phyloP scores from a whole-genome alignment of 2,797 vertebrate genomes.

The Melanotaenia nigrans region DNA sequence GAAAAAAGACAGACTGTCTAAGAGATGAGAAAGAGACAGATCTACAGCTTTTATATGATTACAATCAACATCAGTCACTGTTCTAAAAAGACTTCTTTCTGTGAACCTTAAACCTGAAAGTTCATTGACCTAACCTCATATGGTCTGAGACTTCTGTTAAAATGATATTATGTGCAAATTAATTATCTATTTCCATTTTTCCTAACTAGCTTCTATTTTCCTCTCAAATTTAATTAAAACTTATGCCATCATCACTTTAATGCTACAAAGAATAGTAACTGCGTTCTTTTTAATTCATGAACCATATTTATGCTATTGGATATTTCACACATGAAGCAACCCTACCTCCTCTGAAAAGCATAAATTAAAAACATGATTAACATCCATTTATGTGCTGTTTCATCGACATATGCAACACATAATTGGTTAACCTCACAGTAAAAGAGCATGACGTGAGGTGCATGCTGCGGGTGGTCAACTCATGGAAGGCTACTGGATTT shows the following conservation, averaged over 20 bases:
- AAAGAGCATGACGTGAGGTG: too few relatives aligned
- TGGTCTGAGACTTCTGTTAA: not conserved
- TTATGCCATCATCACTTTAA: not conserved
- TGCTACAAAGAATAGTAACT: not conserved
- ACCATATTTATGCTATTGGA: not conserved
- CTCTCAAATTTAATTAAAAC: not conserved
- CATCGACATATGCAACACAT: not conserved
- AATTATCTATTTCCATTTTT: not conserved
- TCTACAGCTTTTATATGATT: conserved; percentile 44
- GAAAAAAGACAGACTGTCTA: conserved; percentile 32
- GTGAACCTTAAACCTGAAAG: not conserved
- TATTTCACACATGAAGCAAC: not conserved
- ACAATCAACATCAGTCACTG: conserved; percentile 58
- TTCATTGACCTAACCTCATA: not conserved
- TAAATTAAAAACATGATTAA: conserved; percentile 2
- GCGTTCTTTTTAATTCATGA: not conserved
- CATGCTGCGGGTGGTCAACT: too few relatives aligned
- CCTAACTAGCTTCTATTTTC: not conserved
- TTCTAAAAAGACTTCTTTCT: conserved; percentile 24
- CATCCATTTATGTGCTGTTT: not conserved
- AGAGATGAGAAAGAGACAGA: conserved; percentile 45
- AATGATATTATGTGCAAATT: not conserved
- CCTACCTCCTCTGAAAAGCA: not conserved
- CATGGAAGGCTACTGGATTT: too few relatives aligned
- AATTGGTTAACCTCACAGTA: not conserved